Evolutionary conservation across 2,797 vertebrate species (phyloP).

Genomic region (Schizopygopsis pylzovi): DNA sequence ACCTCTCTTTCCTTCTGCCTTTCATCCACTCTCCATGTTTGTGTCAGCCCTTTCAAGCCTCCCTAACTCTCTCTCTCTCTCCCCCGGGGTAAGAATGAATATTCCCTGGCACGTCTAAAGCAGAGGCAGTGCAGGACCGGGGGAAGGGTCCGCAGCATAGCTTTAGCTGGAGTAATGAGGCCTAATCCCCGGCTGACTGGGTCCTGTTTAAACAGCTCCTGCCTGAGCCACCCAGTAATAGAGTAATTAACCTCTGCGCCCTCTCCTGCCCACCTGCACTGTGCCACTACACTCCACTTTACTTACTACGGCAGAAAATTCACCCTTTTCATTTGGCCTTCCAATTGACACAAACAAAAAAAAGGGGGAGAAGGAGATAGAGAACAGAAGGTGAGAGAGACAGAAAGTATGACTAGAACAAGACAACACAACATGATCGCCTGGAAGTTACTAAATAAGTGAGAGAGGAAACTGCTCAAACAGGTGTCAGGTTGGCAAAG

Average conservation of each 20-base stretch:
- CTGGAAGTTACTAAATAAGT: constrained; percentile 28
- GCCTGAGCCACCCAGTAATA: constrained; percentile 92
- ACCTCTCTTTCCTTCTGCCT: constrained; percentile 35
- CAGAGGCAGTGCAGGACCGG: constrained; percentile 78
- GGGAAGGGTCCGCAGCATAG: constrained; percentile 87
- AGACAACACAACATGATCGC: constrained; percentile 23
- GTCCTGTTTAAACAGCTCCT: constrained; percentile 88
- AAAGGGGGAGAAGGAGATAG: background rate
- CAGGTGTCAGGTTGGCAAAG: background rate
- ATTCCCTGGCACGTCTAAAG: constrained; percentile 85
- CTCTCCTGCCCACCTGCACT: constrained; percentile 71
- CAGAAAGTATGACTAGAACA: constrained; percentile 18
- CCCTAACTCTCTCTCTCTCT: constrained; percentile 37
- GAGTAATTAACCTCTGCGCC: constrained; percentile 97
- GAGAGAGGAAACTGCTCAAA: constrained; percentile 22
- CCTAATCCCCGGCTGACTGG: constrained; percentile 93
- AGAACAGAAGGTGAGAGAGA: constrained; percentile 4
- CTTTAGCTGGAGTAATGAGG: constrained; percentile 99
- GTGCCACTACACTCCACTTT: constrained; percentile 46
- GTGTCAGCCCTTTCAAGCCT: constrained; percentile 45
- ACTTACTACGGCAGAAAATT: constrained; percentile 40
- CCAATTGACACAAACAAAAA: constrained; percentile 46
- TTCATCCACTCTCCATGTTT: constrained; percentile 35
- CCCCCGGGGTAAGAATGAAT: constrained; percentile 75
- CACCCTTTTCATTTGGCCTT: constrained; percentile 31